phyloP scores from a whole-genome alignment of 2,888 invertebrate genomes.

The Dynastes hyllus region DNA sequence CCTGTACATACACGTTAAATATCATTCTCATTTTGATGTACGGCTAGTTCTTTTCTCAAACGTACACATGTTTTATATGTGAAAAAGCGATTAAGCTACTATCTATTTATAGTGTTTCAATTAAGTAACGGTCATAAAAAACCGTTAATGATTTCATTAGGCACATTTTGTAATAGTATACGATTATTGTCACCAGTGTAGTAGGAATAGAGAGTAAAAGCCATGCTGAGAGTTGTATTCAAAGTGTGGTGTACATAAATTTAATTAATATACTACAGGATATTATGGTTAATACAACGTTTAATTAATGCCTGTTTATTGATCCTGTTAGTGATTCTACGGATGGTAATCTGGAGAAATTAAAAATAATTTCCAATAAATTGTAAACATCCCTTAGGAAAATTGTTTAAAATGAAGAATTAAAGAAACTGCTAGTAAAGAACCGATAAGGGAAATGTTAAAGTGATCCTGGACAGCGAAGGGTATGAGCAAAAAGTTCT shows the following conservation, averaged over 20 bases:
- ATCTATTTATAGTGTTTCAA: slow-evolving; percentile 9
- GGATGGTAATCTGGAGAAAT: background rate
- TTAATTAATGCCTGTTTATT: background rate
- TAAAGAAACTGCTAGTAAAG: no score
- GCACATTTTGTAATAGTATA: slow-evolving; percentile 20
- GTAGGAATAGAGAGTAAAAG: slow-evolving; percentile 10
- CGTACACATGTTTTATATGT: slow-evolving; percentile 1
- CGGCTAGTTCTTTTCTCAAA: background rate
- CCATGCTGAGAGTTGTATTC: slow-evolving; percentile 8
- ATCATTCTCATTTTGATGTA: background rate
- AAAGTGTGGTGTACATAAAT: background rate
- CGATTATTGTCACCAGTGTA: slow-evolving; percentile 1
- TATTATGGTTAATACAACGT: background rate
- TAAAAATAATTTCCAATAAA: background rate
- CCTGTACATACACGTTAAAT: background rate
- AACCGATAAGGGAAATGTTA: no score
- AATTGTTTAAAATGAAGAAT: no score
- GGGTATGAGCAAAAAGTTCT: no score
- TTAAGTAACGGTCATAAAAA: slow-evolving; percentile 25
- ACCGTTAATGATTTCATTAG: slow-evolving; percentile 23
- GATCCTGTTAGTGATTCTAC: background rate
- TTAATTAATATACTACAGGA: background rate
- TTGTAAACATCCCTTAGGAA: background rate
- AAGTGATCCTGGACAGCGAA: no score
- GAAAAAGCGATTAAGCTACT: slow-evolving; percentile 1